Evolutionary conservation across 2,113 vertebrate genomes (phyloP).

Genomic region (Syrmaticus mikado): DNA sequence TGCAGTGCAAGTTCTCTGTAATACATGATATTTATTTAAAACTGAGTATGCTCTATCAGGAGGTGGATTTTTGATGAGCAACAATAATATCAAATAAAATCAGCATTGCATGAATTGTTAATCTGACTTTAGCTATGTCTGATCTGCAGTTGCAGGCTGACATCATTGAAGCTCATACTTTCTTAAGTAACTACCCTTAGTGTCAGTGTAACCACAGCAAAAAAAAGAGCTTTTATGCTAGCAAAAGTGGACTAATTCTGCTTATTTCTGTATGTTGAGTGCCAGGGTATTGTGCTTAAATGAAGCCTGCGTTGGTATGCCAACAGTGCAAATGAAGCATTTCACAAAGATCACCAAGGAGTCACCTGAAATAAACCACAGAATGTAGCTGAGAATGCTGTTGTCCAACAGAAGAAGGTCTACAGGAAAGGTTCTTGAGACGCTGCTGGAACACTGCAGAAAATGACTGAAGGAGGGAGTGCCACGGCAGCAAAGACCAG

Average conservation of each 20-base stretch:
- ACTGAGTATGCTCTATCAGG: neutral
- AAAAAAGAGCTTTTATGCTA: neutral
- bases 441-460: neutral
- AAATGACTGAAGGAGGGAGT: neutral
- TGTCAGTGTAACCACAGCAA: neutral
- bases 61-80: constrained; percentile 5
- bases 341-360: neutral
- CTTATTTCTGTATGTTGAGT: neutral
- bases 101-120: neutral
- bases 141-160: neutral
- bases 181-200: neutral
- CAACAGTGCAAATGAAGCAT: neutral
- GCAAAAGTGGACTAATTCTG: neutral
- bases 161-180: neutral
- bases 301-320: neutral
- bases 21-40: constrained; percentile 27
- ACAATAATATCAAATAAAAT: neutral
- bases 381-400: neutral
- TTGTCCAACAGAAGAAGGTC: neutral
- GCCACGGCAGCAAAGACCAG: neutral
- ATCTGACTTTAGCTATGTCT: neutral
- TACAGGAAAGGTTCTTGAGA: neutral
- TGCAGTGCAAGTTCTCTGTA: constrained; percentile 18
- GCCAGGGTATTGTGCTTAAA: neutral
- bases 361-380: neutral